These are phyloP conservation scores for Sphenopsis melanotis DNA, from an alignment of 2,797 vertebrate species.

Conservation along the genomic window DNA sequence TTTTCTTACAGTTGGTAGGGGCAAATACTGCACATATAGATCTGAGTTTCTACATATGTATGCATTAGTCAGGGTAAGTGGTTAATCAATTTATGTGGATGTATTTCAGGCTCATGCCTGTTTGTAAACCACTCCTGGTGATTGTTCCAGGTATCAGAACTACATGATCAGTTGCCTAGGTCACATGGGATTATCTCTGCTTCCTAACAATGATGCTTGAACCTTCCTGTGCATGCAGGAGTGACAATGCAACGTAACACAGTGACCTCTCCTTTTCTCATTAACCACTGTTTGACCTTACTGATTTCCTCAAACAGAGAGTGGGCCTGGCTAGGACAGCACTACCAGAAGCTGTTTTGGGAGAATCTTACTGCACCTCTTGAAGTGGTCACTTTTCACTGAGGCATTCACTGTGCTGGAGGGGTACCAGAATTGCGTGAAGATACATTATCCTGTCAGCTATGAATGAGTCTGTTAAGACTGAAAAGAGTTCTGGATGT, in stretches of 20 bases:
- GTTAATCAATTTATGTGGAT: background rate
- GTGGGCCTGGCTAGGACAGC: background rate
- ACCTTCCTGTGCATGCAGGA: background rate
- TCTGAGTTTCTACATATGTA: background rate
- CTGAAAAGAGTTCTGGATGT: background rate
- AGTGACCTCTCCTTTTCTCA: background rate
- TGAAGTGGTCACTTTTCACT: background rate
- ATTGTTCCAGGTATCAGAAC: background rate
- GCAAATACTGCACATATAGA: background rate
- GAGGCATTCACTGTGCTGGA: background rate
- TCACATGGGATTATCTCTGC: background rate
- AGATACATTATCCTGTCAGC: background rate
- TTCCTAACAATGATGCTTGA: background rate
- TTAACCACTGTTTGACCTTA: background rate
- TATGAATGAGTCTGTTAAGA: background rate
- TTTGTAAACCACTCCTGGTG: background rate
- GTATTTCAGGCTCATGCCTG: background rate
- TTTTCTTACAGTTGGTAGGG: background rate
- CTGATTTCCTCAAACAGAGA: background rate
- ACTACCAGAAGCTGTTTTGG: background rate
- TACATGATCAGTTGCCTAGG: background rate
- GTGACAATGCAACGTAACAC: fast-evolving
- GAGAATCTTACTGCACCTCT: background rate
- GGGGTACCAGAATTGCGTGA: background rate
- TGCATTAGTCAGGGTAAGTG: background rate